Conservation (phyloP, 2,113 vertebrate genomes). For the Spea bombifrons region DNA sequence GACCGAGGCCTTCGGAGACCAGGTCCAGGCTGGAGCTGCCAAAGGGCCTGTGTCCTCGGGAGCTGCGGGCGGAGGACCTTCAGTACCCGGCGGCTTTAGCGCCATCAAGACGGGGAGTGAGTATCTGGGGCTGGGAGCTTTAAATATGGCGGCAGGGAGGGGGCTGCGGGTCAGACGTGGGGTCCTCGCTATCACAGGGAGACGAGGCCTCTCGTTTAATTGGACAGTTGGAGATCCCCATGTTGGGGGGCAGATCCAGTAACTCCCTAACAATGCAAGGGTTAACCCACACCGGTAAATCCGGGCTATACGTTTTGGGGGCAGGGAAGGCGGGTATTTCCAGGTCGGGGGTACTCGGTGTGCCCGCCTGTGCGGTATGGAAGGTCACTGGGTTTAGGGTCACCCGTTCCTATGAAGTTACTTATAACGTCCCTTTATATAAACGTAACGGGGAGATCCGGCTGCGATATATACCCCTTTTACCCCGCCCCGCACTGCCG, state of each 20-base stretch:
- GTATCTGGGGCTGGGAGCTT: neutral
- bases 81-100: slow-evolving; percentile 34
- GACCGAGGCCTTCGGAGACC: slow-evolving; percentile 51
- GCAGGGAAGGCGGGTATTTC: neutral
- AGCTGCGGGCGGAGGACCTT: slow-evolving; percentile 20
- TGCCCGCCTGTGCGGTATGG: too few relatives aligned
- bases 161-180: neutral
- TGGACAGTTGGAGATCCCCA: neutral
- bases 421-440: too few relatives aligned
- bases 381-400: neutral
- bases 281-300: neutral
- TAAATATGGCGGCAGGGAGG: neutral
- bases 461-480: too few relatives aligned
- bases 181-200: neutral
- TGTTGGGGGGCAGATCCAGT: neutral
- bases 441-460: too few relatives aligned
- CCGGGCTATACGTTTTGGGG: neutral
- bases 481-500: too few relatives aligned
- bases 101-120: slow-evolving; percentile 39
- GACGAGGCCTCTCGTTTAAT: neutral
- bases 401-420: too few relatives aligned
- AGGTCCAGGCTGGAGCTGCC: slow-evolving; percentile 15
- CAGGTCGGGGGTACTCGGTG: neutral
- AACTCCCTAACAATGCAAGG: neutral
- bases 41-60: slow-evolving; percentile 24